A percentile compares a stretch with the other conserved stretches of the same genome.
Evolutionary conservation across 1,140 invertebrate species (phyloP).

Genomic region (Scaptomyza pallida): DNA sequence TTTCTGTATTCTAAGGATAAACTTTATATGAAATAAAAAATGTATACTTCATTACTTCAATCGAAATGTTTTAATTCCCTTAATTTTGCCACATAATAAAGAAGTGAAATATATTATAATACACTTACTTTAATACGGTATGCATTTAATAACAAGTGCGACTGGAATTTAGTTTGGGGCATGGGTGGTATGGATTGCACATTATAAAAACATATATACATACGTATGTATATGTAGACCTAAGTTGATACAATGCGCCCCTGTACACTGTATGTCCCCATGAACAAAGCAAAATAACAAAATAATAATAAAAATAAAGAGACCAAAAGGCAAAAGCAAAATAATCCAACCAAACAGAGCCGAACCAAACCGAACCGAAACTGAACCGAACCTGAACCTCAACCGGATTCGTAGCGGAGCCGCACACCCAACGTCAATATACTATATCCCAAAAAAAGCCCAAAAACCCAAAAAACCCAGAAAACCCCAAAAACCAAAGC

Average conservation of each 20-base stretch:
- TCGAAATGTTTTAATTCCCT: no score
- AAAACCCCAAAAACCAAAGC: conserved; percentile 22
- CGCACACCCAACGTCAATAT: conserved; percentile 7
- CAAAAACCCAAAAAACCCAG: conserved; percentile 18
- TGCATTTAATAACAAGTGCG: conserved; percentile 10
- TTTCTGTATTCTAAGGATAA: no score
- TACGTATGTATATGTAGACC: conserved; percentile 12
- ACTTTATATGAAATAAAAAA: no score
- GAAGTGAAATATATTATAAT: neutral
- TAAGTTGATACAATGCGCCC: conserved; percentile 23
- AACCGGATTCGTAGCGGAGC: no score
- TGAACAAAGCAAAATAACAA: neutral
- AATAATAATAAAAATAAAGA: neutral
- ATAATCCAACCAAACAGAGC: neutral
- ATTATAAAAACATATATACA: no score
- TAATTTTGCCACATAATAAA: no score
- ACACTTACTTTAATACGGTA: neutral
- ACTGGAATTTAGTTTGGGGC: neutral
- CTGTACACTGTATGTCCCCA: conserved; percentile 15
- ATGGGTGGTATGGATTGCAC: neutral
- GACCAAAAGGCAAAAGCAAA: neutral
- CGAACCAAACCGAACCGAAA: conserved; percentile 3
- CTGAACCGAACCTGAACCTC: conserved; percentile 5
- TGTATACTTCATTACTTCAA: no score
- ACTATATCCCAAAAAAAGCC: no score